Conservation (phyloP, 2,888 invertebrate genomes). For the Anticlea derivata region DNA sequence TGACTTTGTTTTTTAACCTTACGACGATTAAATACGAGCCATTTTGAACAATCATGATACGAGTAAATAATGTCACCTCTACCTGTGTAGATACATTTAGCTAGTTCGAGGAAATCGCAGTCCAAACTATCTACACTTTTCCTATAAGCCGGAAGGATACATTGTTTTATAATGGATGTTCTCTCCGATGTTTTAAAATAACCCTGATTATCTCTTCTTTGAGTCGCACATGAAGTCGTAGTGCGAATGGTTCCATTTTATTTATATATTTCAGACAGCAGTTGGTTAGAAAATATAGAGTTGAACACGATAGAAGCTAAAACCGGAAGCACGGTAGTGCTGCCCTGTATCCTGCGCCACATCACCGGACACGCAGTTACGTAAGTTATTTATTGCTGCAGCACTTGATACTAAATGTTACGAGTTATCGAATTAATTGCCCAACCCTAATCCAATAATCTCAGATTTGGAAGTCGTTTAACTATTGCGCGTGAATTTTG, state of each 20-base stretch:
- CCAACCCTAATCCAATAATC: constrained; percentile 32
- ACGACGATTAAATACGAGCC: too few relatives aligned
- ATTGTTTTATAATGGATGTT: too few relatives aligned
- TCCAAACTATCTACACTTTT: too few relatives aligned
- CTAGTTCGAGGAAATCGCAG: too few relatives aligned
- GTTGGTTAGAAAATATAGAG: constrained; percentile 75
- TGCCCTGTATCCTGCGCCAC: constrained; percentile 72
- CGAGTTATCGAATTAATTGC: constrained; percentile 36
- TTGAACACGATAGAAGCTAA: constrained; percentile 70
- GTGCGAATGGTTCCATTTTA: neutral
- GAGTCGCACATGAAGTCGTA: too few relatives aligned
- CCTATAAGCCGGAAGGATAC: too few relatives aligned
- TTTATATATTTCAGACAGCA: constrained; percentile 60
- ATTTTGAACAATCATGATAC: too few relatives aligned
- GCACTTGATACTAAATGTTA: constrained; percentile 27
- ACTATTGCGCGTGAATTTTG: constrained; percentile 14
- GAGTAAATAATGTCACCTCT: too few relatives aligned
- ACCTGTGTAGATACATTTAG: too few relatives aligned
- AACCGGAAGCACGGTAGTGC: constrained; percentile 64
- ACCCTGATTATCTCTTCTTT: too few relatives aligned
- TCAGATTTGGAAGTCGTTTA: constrained; percentile 27
- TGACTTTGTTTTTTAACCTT: too few relatives aligned
- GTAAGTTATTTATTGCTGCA: constrained; percentile 55
- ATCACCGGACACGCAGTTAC: constrained; percentile 62
- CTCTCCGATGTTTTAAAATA: too few relatives aligned